Base-by-base conservation (phyloP, 2,797 vertebrate species). In the Anisognathus igniventris region DNA sequence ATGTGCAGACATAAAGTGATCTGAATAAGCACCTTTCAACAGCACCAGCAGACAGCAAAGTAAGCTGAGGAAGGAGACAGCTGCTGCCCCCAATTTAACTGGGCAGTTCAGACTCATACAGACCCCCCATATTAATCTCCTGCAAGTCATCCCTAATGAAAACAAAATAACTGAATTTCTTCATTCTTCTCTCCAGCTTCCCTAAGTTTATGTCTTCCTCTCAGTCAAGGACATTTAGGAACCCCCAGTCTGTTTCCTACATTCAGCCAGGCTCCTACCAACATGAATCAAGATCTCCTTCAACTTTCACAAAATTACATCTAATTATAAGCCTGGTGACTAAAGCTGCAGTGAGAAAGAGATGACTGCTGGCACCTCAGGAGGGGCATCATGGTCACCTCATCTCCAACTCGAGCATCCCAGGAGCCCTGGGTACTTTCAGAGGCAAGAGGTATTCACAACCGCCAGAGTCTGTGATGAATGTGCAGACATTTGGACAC, bases 341-440 rank as follows among this genome's bases (percentile, higher is more conserved):
- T 68, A 51, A 91, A 80, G 33, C 25, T 71, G n/a, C 45, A 77
- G 48, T 45, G 42, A 89, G 78, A 83, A 87, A 86, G 64, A 87
- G 53, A 67, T 54, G 70, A 76, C 9, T 66, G 62, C 37, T 84
- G 67, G 80, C 64, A 93, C 50, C 54, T 92, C 75, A 86, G 50
- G 54, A 85, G 54, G 54, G 67, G 24, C 67, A 50, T 62, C 50
- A 44, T 0, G 0, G 65, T 85, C 61, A 92, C 24, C 33, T 56
- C 31, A 10, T 53, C 40, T 89, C 33, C 1, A 4, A 12, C 19
- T 79, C 48, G 25, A 56, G 30, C 2, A 2, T 24, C 72, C 35
- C 75, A 72, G 27, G n/a, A 85, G 54, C 28, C 24, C 58, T 17
- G 9, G 33, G 25, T 1, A 7, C 58, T 72, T 86, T 27, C 17